Evolutionary conservation across 2,888 invertebrate genomes (phyloP).

Genomic region (Drosophila diplacantha): DNA sequence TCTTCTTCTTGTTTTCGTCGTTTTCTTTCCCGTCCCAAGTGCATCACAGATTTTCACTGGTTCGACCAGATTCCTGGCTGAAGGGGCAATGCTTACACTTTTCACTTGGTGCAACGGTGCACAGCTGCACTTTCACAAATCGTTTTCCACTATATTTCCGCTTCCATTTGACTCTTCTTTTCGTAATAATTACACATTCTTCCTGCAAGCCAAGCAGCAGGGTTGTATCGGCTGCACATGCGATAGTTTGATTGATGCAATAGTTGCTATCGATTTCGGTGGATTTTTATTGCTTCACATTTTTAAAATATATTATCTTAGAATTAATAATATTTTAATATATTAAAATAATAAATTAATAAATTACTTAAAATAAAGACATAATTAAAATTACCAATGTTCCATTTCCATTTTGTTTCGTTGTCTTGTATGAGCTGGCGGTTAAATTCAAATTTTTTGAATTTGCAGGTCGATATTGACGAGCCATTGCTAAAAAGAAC

Average conservation of each 20-base stretch:
- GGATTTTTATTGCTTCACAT: background rate
- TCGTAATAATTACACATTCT: conserved; percentile 70
- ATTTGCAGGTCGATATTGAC: conserved; percentile 74
- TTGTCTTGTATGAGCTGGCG: background rate
- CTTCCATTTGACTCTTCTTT: conserved; percentile 51
- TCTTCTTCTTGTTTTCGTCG: conserved; percentile 68
- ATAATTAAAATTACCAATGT: conserved; percentile 33
- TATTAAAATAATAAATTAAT: too few relatives aligned
- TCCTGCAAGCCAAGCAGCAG: conserved; percentile 45
- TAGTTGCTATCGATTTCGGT: background rate
- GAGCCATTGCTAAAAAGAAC: conserved; percentile 50
- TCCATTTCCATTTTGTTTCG: conserved; percentile 27
- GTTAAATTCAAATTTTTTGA: conserved; percentile 12
- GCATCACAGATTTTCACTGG: conserved; percentile 40
- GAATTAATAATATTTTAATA: background rate
- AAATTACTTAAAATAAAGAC: background rate
- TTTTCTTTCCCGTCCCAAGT: conserved; percentile 53
- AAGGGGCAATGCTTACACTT: conserved; percentile 42
- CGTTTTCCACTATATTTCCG: conserved; percentile 43
- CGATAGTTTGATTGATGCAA: background rate
- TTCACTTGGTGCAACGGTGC: conserved; percentile 16
- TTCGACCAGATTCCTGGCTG: background rate
- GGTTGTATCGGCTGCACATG: conserved; percentile 28
- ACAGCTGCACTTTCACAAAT: conserved; percentile 36
- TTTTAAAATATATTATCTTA: too few relatives aligned